Conservation (phyloP, 2,797 vertebrate genomes). For the Pogonophryne albipinna region DNA sequence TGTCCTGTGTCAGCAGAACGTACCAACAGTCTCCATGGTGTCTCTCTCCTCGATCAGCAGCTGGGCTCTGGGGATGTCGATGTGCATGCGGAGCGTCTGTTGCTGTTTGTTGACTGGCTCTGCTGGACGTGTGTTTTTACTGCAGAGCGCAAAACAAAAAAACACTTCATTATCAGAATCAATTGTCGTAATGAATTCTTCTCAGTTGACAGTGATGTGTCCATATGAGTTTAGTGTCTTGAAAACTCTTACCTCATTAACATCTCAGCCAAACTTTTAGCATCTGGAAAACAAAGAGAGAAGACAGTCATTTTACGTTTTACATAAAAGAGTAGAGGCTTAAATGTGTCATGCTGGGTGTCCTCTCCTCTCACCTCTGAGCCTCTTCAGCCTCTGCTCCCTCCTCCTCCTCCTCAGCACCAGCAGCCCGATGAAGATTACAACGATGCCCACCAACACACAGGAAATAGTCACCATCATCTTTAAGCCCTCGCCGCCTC, state of each 20-base stretch:
- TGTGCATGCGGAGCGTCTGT: constrained; percentile 97
- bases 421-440: constrained; percentile 93
- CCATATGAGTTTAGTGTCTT: background rate
- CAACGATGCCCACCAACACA: constrained; percentile 92
- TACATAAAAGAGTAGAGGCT: background rate
- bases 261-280: constrained; percentile 99
- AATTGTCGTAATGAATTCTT: background rate
- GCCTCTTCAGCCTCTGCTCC: constrained; percentile 95
- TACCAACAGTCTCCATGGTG: constrained; percentile 98
- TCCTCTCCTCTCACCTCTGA: constrained; percentile 89
- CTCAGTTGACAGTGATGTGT: background rate
- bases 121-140: constrained; percentile 97
- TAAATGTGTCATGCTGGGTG: background rate
- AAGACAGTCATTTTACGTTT: background rate
- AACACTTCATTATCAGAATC: background rate
- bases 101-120: constrained; percentile 98
- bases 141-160: constrained; percentile 71
- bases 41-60: constrained; percentile 98
- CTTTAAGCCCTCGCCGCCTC: constrained; percentile 92
- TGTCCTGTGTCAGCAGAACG: constrained; percentile 32
- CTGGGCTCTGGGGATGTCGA: constrained; percentile 97
- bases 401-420: constrained; percentile 92
- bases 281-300: constrained; percentile 89
- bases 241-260: constrained; percentile 94
- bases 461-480: constrained; percentile 98